These are phyloP conservation scores for Diachrysia chrysitis DNA, from an alignment of 2,888 invertebrate species.

Conservation along the genomic window DNA sequence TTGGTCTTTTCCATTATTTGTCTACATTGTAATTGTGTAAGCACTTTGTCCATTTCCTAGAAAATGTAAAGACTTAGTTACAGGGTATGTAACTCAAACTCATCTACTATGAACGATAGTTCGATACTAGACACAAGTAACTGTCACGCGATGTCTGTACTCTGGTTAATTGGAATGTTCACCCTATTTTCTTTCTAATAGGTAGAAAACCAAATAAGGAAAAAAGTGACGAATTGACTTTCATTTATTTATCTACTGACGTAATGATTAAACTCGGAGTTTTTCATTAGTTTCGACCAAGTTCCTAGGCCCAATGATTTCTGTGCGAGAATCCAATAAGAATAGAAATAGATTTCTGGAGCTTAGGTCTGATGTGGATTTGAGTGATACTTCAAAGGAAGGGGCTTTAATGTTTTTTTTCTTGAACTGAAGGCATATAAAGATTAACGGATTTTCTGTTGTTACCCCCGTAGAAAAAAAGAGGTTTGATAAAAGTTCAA, in stretches of 20 bases:
- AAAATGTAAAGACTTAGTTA: background rate
- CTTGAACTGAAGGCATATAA: no score
- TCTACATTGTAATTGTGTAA: background rate
- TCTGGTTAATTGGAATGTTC: background rate
- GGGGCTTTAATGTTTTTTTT: no score
- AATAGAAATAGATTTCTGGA: no score
- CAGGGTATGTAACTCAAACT: background rate
- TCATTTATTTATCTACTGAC: background rate
- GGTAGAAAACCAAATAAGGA: background rate
- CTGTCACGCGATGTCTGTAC: constrained; percentile 4
- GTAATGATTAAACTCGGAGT: no score
- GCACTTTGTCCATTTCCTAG: background rate
- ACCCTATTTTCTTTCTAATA: background rate
- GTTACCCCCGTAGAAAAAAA: no score
- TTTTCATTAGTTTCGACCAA: background rate
- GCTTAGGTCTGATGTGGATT: no score
- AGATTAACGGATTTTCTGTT: no score
- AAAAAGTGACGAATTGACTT: background rate
- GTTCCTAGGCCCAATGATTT: no score
- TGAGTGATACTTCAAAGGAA: no score
- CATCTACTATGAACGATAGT: background rate
- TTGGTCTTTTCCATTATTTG: background rate
- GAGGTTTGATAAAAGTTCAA: no score
- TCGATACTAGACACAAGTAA: background rate
- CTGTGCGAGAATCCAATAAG: no score